Conservation (phyloP, 64 coral and sea anemone genomes). For the Pocillopora verrucosa region DNA sequence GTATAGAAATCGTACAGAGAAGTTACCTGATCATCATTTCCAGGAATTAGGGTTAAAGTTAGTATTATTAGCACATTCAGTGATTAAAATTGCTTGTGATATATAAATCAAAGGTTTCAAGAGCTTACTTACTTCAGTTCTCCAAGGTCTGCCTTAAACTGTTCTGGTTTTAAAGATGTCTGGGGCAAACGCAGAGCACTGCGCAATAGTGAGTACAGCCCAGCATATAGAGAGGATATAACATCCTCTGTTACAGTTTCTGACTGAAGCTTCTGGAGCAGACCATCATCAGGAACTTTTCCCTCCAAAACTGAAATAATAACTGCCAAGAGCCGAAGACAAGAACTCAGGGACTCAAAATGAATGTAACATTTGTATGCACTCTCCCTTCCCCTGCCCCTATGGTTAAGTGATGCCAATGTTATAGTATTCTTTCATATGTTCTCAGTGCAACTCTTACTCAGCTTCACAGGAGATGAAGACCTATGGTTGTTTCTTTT, state of each 20-base stretch:
- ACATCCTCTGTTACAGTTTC: conserved; percentile 68
- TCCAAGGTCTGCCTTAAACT: conserved; percentile 79
- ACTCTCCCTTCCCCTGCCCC: no score
- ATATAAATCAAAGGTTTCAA: no score
- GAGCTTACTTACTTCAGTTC: conserved; percentile 61
- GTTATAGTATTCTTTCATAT: no score
- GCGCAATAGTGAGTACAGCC: conserved; percentile 64
- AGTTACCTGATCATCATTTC: no score
- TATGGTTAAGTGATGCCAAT: no score
- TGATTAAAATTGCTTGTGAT: no score
- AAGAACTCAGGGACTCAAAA: not conserved
- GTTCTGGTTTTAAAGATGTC: conserved; percentile 77
- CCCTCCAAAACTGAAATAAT: conserved; percentile 76
- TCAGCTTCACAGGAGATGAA: no score
- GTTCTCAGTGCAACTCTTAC: no score
- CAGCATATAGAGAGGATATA: conserved; percentile 62
- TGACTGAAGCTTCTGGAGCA: conserved; percentile 51
- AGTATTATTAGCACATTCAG: no score
- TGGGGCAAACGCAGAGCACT: conserved; percentile 71
- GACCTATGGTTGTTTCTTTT: no score
- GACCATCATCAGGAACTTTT: conserved; percentile 57
- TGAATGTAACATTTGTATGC: not conserved
- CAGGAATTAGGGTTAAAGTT: no score
- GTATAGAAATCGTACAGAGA: no score
- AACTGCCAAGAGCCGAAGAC: conserved; percentile 46